phyloP scores from a whole-genome alignment of 2,797 vertebrate genomes.

The Sternarchorhynchus goeldii region DNA sequence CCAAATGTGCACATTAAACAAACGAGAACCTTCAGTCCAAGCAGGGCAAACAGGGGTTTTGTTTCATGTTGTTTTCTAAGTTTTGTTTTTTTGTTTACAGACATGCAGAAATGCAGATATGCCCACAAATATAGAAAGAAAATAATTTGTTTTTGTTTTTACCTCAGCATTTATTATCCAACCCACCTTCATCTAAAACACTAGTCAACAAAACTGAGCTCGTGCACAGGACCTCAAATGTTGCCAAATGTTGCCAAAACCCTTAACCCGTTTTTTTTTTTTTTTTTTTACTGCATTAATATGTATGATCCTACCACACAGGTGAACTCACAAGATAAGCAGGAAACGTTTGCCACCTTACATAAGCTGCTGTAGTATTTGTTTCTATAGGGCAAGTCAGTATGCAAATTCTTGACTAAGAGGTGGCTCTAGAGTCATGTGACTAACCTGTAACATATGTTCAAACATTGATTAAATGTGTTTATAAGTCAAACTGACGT shows the following conservation, averaged over 20 bases:
- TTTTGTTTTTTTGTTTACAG: no score
- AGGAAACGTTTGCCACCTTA: slow-evolving; percentile 39
- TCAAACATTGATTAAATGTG: background rate
- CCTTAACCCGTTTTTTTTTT: no score
- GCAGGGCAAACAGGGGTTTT: no score
- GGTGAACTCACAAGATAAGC: background rate
- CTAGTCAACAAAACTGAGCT: background rate
- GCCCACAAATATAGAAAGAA: no score
- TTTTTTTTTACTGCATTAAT: no score
- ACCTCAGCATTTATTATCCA: no score
- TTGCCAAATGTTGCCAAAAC: background rate
- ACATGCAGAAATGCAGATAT: no score
- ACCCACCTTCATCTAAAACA: background rate
- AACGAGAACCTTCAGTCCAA: no score
- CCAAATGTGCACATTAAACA: background rate
- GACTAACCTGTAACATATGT: no score
- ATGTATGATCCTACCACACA: background rate
- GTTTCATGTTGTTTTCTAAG: no score
- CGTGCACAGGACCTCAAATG: background rate
- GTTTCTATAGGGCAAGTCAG: slow-evolving; percentile 7
- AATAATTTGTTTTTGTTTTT: no score
- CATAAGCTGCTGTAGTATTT: background rate
- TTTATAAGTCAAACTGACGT: background rate
- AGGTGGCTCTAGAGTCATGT: background rate
- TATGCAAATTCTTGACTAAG: slow-evolving; percentile 11